These are phyloP conservation scores for Portunus trituberculatus DNA, from an alignment of 1,140 invertebrate species.

Conservation along the genomic window DNA sequence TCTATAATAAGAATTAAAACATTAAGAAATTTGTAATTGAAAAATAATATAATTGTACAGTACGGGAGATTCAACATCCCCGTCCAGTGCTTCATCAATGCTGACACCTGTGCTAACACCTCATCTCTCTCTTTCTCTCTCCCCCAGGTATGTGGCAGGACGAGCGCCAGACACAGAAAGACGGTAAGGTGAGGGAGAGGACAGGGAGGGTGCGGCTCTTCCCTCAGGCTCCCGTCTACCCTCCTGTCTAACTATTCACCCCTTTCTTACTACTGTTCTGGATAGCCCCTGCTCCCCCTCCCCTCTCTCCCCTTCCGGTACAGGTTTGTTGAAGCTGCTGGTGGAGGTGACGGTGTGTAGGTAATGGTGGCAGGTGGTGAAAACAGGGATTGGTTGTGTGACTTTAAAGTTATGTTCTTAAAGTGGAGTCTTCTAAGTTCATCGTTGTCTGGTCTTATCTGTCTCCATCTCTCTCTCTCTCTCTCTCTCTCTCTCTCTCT, in stretches of 20 bases:
- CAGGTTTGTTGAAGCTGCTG: too few species aligned
- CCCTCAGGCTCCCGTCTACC: background rate
- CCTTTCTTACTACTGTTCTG: background rate
- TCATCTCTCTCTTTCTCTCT: background rate
- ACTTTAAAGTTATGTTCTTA: too few species aligned
- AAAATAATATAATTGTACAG: background rate
- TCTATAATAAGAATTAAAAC: background rate
- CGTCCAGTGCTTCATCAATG: background rate
- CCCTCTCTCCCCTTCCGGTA: too few species aligned
- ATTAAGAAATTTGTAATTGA: background rate
- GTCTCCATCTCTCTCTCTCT: background rate
- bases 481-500: conserved; percentile 7
- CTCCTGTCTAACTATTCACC: background rate
- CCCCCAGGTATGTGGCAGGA: conserved; percentile 2
- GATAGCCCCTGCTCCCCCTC: too few species aligned
- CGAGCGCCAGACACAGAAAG: background rate
- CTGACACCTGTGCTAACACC: background rate
- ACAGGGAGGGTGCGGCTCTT: background rate
- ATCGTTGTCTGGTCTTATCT: background rate
- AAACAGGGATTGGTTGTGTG: too few species aligned
- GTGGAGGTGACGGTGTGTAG: too few species aligned
- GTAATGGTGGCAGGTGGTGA: too few species aligned
- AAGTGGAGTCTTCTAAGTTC: too few species aligned
- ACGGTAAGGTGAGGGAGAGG: background rate
- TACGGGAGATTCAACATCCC: background rate